Conservation (phyloP, 2,888 invertebrate species). For the Latheticus oryzae region DNA sequence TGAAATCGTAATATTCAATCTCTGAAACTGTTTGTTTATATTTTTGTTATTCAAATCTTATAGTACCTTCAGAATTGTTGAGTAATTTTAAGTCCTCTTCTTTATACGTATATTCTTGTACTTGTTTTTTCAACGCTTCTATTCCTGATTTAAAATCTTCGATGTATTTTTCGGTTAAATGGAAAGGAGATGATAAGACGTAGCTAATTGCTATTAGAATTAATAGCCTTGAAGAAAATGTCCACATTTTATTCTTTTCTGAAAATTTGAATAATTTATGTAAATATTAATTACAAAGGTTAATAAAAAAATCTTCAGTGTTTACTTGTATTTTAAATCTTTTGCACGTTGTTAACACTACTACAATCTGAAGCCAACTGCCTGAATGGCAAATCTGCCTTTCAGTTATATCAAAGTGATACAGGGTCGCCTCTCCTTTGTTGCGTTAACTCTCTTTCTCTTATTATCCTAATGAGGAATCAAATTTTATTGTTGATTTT, state of each 20-base stretch:
- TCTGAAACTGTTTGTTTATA: too few relatives aligned
- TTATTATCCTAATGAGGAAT: too few relatives aligned
- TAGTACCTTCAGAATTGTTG: too few relatives aligned
- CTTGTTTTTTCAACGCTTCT: constrained; percentile 51
- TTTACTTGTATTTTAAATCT: background rate
- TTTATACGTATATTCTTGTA: constrained; percentile 45
- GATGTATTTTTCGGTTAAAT: constrained; percentile 58
- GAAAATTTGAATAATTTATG: too few relatives aligned
- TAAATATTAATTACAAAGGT: too few relatives aligned
- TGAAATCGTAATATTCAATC: constrained; percentile 63
- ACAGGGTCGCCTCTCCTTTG: constrained; percentile 28
- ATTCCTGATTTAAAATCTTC: constrained; percentile 56
- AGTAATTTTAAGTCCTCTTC: constrained; percentile 52
- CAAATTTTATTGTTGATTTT: too few relatives aligned
- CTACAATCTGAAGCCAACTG: constrained; percentile 3
- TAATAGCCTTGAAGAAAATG: background rate
- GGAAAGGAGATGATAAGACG: constrained; percentile 51
- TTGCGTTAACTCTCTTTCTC: constrained; percentile 13
- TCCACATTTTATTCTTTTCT: too few relatives aligned
- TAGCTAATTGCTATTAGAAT: constrained; percentile 3
- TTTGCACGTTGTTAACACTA: constrained; percentile 4
- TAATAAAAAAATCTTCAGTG: background rate
- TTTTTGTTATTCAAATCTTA: too few relatives aligned
- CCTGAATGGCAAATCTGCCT: constrained; percentile 6
- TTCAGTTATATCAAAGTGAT: constrained; percentile 27